These are phyloP conservation scores for Drosophila obscura DNA, from an alignment of 1,140 invertebrate genomes.

Conservation along the genomic window DNA sequence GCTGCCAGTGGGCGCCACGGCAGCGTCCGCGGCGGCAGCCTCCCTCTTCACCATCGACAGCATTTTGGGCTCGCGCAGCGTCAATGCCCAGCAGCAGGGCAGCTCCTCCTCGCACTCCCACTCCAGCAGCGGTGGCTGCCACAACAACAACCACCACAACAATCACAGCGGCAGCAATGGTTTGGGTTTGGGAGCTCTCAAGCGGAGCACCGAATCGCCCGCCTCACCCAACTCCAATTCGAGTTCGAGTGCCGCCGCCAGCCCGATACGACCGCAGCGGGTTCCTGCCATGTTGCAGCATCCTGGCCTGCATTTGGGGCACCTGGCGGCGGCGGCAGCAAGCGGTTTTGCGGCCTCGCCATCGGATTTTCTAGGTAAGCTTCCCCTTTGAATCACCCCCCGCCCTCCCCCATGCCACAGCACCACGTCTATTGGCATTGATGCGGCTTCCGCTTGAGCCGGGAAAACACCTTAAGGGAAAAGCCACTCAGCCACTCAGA, in stretches of 20 bases:
- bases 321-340: constrained; percentile 86
- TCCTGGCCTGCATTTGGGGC: constrained; percentile 85
- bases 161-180: constrained; percentile 28
- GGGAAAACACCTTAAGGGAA: constrained; percentile 61
- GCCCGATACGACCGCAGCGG: constrained; percentile 84
- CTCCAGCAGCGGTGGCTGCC: constrained; percentile 23
- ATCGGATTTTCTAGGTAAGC: constrained; percentile 91
- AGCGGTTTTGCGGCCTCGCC: constrained; percentile 85
- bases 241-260: constrained; percentile 83
- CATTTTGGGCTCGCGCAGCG: constrained; percentile 86
- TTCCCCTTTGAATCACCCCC: neutral
- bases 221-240: constrained; percentile 78
- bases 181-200: constrained; percentile 35
- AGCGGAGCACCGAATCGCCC: constrained; percentile 72
- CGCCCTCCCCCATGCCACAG: too few relatives aligned
- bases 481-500: constrained; percentile 40
- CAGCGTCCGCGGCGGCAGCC: constrained; percentile 85
- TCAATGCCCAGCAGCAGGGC: constrained; percentile 18
- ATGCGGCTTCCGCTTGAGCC: constrained; percentile 24
- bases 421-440: neutral
- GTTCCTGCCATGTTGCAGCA: constrained; percentile 85
- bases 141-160: constrained; percentile 40
- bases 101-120: constrained; percentile 19
- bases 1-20: constrained; percentile 30
- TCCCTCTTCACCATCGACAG: constrained; percentile 92